Evolutionary conservation across 2,888 invertebrate species (phyloP).

Genomic region (Lottia scabra): DNA sequence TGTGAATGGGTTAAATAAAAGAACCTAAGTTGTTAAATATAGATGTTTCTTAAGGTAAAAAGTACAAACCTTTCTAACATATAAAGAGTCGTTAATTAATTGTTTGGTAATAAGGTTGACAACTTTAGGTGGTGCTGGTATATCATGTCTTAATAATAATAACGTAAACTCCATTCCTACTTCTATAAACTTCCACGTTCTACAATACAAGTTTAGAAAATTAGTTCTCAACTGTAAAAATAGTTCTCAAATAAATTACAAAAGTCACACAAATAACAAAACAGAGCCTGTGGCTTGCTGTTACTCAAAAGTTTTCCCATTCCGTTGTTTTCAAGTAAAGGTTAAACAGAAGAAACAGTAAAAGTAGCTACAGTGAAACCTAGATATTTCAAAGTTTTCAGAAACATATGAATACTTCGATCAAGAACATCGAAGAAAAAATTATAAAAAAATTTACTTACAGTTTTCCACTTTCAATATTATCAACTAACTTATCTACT

Average conservation of each 20-base stretch:
- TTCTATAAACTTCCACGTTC: conserved; percentile 86
- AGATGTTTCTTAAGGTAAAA: too few species aligned
- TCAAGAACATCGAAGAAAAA: too few species aligned
- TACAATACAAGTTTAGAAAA: conserved; percentile 56
- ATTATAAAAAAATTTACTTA: conserved; percentile 52
- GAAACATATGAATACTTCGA: too few species aligned
- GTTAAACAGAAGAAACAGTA: too few species aligned
- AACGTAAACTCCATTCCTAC: conserved; percentile 82
- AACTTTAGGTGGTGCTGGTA: conserved; percentile 76
- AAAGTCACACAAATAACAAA: too few species aligned
- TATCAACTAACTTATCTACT: conserved; percentile 57
- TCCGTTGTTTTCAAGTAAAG: too few species aligned
- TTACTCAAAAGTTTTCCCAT: background rate
- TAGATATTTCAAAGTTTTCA: too few species aligned
- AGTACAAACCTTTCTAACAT: conserved; percentile 76
- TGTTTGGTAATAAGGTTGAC: conserved; percentile 77
- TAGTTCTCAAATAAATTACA: too few species aligned
- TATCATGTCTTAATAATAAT: conserved; percentile 80
- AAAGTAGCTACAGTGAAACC: too few species aligned
- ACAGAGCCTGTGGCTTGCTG: too few species aligned
- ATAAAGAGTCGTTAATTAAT: conserved; percentile 82
- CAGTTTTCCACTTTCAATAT: conserved; percentile 66
- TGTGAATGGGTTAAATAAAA: too few species aligned
- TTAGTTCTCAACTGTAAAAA: background rate
- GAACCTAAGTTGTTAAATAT: too few species aligned